Conservation (phyloP, 2,113 vertebrate genomes). For the Chloropsis hardwickii region DNA sequence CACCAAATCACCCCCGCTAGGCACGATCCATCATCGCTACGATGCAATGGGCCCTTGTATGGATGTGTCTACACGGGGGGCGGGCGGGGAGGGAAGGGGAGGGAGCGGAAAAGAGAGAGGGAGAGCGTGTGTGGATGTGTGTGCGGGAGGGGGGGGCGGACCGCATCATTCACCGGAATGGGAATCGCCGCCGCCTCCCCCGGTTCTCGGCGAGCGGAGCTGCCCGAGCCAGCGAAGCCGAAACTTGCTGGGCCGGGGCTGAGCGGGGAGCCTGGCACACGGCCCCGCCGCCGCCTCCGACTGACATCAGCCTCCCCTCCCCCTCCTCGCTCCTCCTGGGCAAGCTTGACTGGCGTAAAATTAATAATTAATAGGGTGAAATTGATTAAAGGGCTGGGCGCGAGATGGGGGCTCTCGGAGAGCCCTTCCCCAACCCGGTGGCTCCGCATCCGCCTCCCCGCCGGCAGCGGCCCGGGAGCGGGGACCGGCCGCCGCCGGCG, state of each 20-base stretch:
- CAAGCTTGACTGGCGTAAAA: slow-evolving; percentile 76
- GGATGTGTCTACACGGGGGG: slow-evolving; percentile 60
- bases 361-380: slow-evolving; percentile 81
- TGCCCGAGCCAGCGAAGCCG: slow-evolving; percentile 9
- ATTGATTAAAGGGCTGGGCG: slow-evolving; percentile 76
- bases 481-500: slow-evolving; percentile 13
- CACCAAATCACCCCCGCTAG: slow-evolving; percentile 81
- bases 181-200: slow-evolving; percentile 11
- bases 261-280: slow-evolving; percentile 7
- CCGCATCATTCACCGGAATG: neutral
- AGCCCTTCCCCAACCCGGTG: neutral
- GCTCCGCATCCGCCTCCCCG: slow-evolving; percentile 1
- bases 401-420: slow-evolving; percentile 28
- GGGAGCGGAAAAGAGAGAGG: neutral
- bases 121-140: neutral
- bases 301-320: slow-evolving; percentile 55
- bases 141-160: neutral
- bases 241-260: slow-evolving; percentile 37
- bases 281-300: slow-evolving; percentile 33
- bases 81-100: neutral
- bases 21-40: slow-evolving; percentile 80
- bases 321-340: slow-evolving; percentile 62
- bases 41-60: slow-evolving; percentile 69
- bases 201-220: neutral
- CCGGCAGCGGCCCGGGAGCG: neutral